phyloP scores from a whole-genome alignment of 2,888 invertebrate species.

The Hirudinaria manillensis region DNA sequence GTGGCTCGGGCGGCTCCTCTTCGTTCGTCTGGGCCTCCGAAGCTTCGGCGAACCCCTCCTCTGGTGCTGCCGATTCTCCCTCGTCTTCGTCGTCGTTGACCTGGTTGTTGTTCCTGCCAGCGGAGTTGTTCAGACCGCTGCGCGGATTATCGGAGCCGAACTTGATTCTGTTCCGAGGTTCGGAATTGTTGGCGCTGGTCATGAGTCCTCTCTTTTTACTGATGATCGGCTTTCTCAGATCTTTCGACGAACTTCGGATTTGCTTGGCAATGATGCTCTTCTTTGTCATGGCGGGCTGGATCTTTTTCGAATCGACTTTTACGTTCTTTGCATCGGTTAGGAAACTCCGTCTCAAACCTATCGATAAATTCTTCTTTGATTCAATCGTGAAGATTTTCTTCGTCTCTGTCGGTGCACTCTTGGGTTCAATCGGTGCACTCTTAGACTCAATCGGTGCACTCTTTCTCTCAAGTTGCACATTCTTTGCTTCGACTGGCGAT shows the following conservation, averaged over 20 bases:
- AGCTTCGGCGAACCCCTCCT: not conserved
- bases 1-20: not conserved
- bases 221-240: not conserved
- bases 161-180: not conserved
- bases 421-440: too few species aligned
- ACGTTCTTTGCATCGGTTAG: too few species aligned
- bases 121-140: not conserved
- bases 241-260: not conserved
- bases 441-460: too few species aligned
- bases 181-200: not conserved
- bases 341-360: too few species aligned
- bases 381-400: too few species aligned
- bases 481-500: too few species aligned
- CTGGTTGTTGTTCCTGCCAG: slow-evolving; percentile 16
- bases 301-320: too few species aligned
- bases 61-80: not conserved
- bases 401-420: too few species aligned
- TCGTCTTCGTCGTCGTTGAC: not conserved
- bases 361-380: too few species aligned
- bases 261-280: too few species aligned
- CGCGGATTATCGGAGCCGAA: slow-evolving; percentile 5
- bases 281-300: too few species aligned
- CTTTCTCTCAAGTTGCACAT: too few species aligned
- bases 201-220: not conserved
- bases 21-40: not conserved